Base-by-base conservation (phyloP, 2,797 vertebrate genomes). In the Pygocentrus nattereri region DNA sequence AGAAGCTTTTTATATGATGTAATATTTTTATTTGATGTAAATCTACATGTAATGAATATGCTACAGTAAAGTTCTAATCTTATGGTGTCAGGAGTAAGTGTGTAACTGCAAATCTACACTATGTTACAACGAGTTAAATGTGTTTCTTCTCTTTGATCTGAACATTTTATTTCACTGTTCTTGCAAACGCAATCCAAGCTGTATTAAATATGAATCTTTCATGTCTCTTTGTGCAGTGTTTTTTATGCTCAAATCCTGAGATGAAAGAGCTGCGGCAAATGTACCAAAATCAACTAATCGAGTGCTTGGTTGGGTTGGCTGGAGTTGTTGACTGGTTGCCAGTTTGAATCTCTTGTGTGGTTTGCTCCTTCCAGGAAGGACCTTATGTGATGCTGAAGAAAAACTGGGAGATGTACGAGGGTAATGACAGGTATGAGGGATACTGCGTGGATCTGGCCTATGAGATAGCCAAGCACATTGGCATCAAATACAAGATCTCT, bases 301-400 rank as follows among this genome's bases (percentile, higher is more conserved):
- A 23, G 49, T 61, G 27, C 50, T 74, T 56, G 25, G 49, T 27
- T 80, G 75, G 80, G 74, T 49, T 77, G 50, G 21, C 44, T 70
- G 47, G 50, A 65, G 70, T 62, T 74, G 50, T 27, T 83, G 27
- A 78, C 61, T 21, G 34, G 54, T 79, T 85, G 81, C 38, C 79
- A 73, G 82, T 74, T 87, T 83, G 79, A 87, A 80, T 41, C 74
- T 67, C 50, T 68, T 78, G 58, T 82, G 72, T 85, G 80, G 76
- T 87, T 76, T 85, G 81, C 77, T 84, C 78, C 58, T 93, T 97
- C 92, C 95, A 99, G 98, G 98, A 99, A 94, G 97, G 97, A 83
- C 98, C 98, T 69, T 99, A 99, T 89, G 98, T 99, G 93, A 99
- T 99, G 98, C 96, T 97, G 94, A 99, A 99, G 96, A 99, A 99